Base-by-base conservation (phyloP, 2,888 invertebrate species). In the Himalopsyche kuldschensis region DNA sequence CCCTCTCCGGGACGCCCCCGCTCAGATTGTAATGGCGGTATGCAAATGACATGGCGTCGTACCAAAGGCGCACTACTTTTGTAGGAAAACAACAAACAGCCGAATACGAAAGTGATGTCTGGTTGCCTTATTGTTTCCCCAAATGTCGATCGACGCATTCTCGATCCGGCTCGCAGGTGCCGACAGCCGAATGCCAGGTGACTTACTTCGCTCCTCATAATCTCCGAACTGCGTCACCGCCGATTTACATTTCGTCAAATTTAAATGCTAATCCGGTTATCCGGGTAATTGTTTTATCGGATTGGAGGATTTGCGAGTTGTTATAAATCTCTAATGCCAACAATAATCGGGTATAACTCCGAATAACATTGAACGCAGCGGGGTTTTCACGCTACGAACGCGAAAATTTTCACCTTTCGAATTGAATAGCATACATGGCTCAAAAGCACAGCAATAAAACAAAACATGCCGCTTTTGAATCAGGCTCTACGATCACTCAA, bases 1-100 rank as follows among this genome's bases (percentile, higher is more conserved):
- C 87, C 88, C 87, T 87, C 87, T 88, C 87, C 90, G 90, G 89
- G 89, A 89, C 90, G 86, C 86, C 84, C 86, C 75, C 85, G 81
- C 85, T 84, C 85, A 82, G 84, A 84, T 84, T 84, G 86, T 85
- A 86, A 86, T 86, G 86, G 86, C 86, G 86, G 91, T 92, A 92
- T 92, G 91, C 91, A 91, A 92, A 92, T 91, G 90, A 91, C 90
- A 86, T 86, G 86, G 85, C 91, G 91, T 91, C 91, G 84, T 82
- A 82, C 85, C 81, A 82, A 82, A 85, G 82, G 82, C 83, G 81
- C 46, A 82, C 83, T 83, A 83, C 85, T 82, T 84, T 81, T 84
- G 85, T 79, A 83, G 81, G 85, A 84, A 85, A 84, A 85, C 84
- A 85, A 84, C 84, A 84, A 82, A 82, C 81, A 82, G 84, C 55